Base-by-base conservation (phyloP, 2,888 invertebrate genomes). In the Eumacrocentrus americanus region DNA sequence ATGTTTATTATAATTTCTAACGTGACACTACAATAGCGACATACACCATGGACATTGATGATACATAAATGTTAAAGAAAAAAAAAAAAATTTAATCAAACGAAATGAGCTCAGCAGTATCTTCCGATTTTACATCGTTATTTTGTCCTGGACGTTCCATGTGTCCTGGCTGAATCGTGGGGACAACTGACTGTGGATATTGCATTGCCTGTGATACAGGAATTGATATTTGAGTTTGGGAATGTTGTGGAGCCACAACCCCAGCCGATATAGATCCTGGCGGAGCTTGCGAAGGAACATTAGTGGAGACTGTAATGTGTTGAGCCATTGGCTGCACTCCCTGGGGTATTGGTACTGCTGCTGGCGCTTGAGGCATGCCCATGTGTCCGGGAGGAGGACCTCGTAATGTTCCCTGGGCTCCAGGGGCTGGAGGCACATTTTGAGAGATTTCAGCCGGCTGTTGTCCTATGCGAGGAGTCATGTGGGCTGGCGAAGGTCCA, bases 101-200 rank as follows among this genome's bases (percentile, higher is more conserved):
- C 76, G 89, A 89, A 67, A 93, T 93, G 35, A 93, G 83, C 81
- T 92, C 92, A 12, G 90, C 92, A 2, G 91, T 91, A 71, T 59
- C 53, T 16, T 85, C 84, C 1, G 85, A 83, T 65, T 84, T 84
- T 16, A 77, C 67, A 46, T 83, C 82, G 16, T 73, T 75, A 51
- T 71, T 74, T 14, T 69, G 51, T 38, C 64, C 69, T 14, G 53
- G 56, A 25, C 61, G 53, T 40, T 73, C 74, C 5, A 46, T 53
- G 5, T 58, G 54, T 16, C 55, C 52, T 3, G 62, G 59, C 52
- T 37, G 71, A 20, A 53, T 60, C 7, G 55, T 40, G 2, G 53
- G 11, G 14, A 9, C 29, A 25, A 60, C 60, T 29, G 69, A 59
- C 11, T 48, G 61, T 42, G 69, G 70, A 56, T 64, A 74, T 50